Evolutionary conservation across 2,797 vertebrate species (phyloP).

Genomic region (Peromyscus attwateri): DNA sequence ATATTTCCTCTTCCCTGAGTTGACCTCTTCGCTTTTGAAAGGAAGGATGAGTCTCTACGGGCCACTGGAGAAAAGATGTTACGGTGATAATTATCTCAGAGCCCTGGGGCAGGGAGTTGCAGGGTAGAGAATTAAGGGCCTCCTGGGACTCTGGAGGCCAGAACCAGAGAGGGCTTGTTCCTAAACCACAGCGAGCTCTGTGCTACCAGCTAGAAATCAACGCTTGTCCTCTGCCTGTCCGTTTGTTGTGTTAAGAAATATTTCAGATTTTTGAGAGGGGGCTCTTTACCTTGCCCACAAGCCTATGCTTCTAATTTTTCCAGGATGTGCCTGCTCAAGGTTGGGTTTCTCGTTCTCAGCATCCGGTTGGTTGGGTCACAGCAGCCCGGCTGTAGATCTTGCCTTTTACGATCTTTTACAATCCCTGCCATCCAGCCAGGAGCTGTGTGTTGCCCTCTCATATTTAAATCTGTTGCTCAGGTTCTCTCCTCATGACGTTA

Average conservation of each 20-base stretch:
- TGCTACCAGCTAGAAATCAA: background rate
- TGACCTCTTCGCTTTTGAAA: constrained; percentile 69
- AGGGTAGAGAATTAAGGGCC: constrained; percentile 45
- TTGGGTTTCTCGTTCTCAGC: constrained; percentile 58
- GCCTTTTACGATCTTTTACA: constrained; percentile 79
- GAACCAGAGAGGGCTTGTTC: background rate
- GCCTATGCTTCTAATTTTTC: constrained; percentile 76
- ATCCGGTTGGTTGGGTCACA: constrained; percentile 78
- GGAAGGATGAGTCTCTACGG: constrained; percentile 60
- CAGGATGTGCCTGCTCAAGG: constrained; percentile 27
- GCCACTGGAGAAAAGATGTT: constrained; percentile 41
- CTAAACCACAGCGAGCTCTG: background rate
- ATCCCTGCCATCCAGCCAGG: constrained; percentile 81
- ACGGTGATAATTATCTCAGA: background rate
- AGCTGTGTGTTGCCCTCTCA: constrained; percentile 77
- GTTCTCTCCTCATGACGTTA: constrained; percentile 55
- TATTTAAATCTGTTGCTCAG: constrained; percentile 83
- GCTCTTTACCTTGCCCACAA: background rate
- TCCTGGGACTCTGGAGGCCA: background rate
- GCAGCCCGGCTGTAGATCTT: constrained; percentile 83
- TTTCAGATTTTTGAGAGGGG: constrained; percentile 75
- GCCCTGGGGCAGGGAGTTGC: constrained; percentile 15
- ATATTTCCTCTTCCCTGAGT: constrained; percentile 51
- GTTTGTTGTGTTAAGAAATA: constrained; percentile 72
- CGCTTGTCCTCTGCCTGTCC: background rate